Evolutionary conservation across 2,797 vertebrate species (phyloP).

Genomic region (Babyrousa celebensis): DNA sequence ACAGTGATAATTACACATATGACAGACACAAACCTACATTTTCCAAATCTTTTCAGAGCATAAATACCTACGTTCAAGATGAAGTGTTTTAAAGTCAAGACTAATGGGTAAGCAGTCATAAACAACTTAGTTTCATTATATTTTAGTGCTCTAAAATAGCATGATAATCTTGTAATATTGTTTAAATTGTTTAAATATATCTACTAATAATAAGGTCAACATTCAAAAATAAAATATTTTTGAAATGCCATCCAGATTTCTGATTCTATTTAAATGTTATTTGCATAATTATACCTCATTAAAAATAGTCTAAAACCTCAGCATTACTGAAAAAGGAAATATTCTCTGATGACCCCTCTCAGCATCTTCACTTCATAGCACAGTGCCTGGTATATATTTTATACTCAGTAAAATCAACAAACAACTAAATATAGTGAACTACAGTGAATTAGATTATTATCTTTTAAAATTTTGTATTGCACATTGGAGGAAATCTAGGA

Average conservation of each 20-base stretch:
- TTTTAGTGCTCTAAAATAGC: constrained; percentile 44
- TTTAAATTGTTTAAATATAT: background rate
- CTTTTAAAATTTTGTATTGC: background rate
- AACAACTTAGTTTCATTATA: background rate
- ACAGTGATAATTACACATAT: background rate
- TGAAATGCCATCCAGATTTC: background rate
- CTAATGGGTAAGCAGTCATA: constrained; percentile 26
- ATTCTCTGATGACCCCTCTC: background rate
- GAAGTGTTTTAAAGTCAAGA: constrained; percentile 27
- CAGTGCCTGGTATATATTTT: background rate
- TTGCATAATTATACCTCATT: background rate
- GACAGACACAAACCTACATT: background rate
- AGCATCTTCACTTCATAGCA: background rate
- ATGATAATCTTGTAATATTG: background rate
- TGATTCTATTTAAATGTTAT: constrained; percentile 59
- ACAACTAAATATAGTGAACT: background rate
- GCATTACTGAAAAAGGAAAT: constrained; percentile 21
- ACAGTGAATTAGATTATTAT: background rate
- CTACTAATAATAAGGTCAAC: constrained; percentile 41
- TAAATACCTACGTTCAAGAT: constrained; percentile 17
- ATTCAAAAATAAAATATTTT: constrained; percentile 15
- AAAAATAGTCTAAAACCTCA: constrained; percentile 1
- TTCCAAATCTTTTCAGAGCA: background rate
- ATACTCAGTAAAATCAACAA: constrained; percentile 5
- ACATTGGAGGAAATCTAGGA: background rate